Evolutionary conservation across 2,113 vertebrate species (phyloP).

Genomic region (Leptobrachium ailaonicum): DNA sequence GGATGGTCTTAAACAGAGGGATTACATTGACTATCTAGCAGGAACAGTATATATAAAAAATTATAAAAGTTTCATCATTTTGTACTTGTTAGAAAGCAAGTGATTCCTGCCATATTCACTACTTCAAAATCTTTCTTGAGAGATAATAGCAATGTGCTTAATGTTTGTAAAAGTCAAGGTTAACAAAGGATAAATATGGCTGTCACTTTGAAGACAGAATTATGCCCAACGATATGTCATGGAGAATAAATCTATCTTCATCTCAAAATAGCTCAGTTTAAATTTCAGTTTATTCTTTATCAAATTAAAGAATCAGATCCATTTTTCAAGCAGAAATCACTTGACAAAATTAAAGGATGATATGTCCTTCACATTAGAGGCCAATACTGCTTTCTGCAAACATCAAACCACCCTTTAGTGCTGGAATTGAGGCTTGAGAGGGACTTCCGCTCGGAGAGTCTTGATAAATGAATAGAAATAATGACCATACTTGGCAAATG

Average conservation of each 20-base stretch:
- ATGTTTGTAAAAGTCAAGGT: background rate
- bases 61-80: too few species aligned
- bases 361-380: background rate
- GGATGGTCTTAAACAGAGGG: too few species aligned
- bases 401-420: background rate
- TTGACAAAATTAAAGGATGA: background rate
- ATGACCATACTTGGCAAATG: too few species aligned
- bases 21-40: too few species aligned
- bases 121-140: too few species aligned
- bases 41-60: too few species aligned
- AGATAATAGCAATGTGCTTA: too few species aligned
- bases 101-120: too few species aligned
- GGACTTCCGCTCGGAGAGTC: too few species aligned
- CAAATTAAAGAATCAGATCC: background rate
- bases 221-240: background rate
- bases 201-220: background rate
- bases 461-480: too few species aligned
- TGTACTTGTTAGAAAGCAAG: too few species aligned
- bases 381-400: background rate
- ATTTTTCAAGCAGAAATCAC: background rate
- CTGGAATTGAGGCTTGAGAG: too few species aligned
- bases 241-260: background rate
- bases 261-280: background rate
- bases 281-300: background rate
- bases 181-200: background rate